Evolutionary conservation across 2,888 invertebrate species (phyloP), one percentile per base, ranked within the genome.

Genomic region (Drosophila colorata): DNA sequence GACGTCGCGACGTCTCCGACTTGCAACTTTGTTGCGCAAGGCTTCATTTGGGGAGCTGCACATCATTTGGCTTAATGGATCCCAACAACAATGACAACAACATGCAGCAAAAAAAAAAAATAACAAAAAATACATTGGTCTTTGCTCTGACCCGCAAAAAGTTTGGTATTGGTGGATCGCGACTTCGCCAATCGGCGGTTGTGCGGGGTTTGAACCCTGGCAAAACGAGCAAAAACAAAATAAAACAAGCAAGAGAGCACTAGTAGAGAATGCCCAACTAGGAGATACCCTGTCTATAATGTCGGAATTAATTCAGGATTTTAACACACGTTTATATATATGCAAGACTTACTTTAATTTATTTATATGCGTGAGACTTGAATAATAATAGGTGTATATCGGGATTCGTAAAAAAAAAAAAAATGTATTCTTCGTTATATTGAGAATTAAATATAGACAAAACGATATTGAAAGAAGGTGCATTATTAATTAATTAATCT

Each of bases 1-100:
- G 11, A 20, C 33, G 48, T 14, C 20, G 47, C 69, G 20, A 37
- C 31, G 25, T 46, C 38, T 31, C 25, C 25, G 57, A 40, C 35
- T 38, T 66, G 74, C 86, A 76, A 84, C 78, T 47, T 51, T 84
- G 79, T 84, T 84, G 87, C 74, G 51, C 60, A 58, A 69, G 67
- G 61, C 82, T 72, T 55, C 57, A 18, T 67, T 68, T 72, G 68
- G 74, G 52, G 57, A 81, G 65, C 71, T 69, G 71, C 78, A 69
- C 71, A 81, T 72, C 78, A 78, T 80, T 80, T 84, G 71, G 60
- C 81, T 83, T 87, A 83, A 83, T 83, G 87, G 87, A 75, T 71
- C 46, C 59, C 35, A 78, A 44, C 66, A 76, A 49, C 53, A 58
- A 40, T 55, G 64, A 47, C 55, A 73, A 41, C 44, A 53, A 41